Evolutionary conservation across 2,888 invertebrate genomes (phyloP).

Genomic region (Phasia obesa): DNA sequence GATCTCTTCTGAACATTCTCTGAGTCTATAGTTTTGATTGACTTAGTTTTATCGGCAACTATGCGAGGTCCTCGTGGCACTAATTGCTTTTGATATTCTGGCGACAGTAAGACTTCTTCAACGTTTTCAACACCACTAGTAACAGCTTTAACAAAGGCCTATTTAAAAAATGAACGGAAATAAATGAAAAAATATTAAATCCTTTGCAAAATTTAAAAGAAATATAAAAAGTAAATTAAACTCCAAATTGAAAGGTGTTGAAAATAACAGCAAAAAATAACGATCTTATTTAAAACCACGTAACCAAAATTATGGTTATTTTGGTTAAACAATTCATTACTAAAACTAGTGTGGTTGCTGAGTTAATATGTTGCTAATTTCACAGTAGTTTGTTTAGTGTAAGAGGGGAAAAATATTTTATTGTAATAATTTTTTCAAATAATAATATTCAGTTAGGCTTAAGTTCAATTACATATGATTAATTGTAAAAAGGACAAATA

Average conservation of each 20-base stretch:
- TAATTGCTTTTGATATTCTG: conserved; percentile 85
- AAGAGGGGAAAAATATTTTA: too few relatives aligned
- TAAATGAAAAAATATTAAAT: conserved; percentile 4
- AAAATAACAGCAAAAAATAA: conserved; percentile 49
- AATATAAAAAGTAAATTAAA: too few relatives aligned
- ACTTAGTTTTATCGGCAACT: conserved; percentile 89
- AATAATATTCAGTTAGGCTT: too few relatives aligned
- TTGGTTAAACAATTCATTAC: conserved; percentile 15
- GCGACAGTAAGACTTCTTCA: conserved; percentile 87
- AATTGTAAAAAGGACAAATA: too few relatives aligned
- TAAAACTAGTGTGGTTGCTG: conserved; percentile 33
- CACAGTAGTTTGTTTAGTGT: conserved; percentile 17
- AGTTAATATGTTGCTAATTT: conserved; percentile 42
- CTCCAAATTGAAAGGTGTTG: conserved; percentile 58
- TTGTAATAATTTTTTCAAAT: too few relatives aligned
- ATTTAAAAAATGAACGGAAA: conserved; percentile 71
- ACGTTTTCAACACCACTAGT: conserved; percentile 86
- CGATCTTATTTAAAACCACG: conserved; percentile 40
- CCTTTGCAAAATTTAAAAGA: conserved; percentile 25
- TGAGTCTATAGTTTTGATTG: conserved; percentile 92
- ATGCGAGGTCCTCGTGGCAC: conserved; percentile 88
- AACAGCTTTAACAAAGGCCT: conserved; percentile 91
- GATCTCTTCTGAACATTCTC: conserved; percentile 91
- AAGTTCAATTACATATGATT: too few relatives aligned
- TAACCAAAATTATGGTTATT: conserved; percentile 55